Conservation (phyloP, 2,888 invertebrate species). For the Harpalus rufipes region DNA sequence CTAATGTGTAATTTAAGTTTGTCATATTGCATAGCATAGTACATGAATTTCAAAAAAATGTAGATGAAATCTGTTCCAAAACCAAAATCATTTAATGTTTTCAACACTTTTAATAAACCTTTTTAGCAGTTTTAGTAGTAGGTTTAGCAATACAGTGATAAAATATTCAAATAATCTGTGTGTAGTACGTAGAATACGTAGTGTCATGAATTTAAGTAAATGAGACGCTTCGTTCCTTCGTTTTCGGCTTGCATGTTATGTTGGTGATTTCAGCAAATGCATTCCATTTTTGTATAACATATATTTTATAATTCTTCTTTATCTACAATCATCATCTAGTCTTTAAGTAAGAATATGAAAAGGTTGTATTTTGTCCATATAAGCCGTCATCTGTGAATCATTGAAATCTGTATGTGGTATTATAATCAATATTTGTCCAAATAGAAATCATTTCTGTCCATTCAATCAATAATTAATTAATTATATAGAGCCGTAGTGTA, state of each 20-base stretch:
- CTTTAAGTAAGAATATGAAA: slow-evolving; percentile 64
- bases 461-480: slow-evolving; percentile 64
- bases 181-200: slow-evolving; percentile 57
- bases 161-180: slow-evolving; percentile 63
- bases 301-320: slow-evolving; percentile 57
- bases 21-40: slow-evolving; percentile 52
- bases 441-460: slow-evolving; percentile 66
- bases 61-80: slow-evolving; percentile 48
- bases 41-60: slow-evolving; percentile 52
- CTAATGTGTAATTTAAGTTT: slow-evolving; percentile 36
- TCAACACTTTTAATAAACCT: slow-evolving; percentile 61
- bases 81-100: slow-evolving; percentile 55
- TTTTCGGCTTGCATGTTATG: slow-evolving; percentile 45
- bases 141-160: slow-evolving; percentile 63
- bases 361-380: slow-evolving; percentile 67
- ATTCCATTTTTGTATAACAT: slow-evolving; percentile 59
- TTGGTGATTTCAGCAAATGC: slow-evolving; percentile 55
- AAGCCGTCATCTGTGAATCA: slow-evolving; percentile 66
- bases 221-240: slow-evolving; percentile 47
- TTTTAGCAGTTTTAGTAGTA: slow-evolving; percentile 64
- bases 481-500: slow-evolving; percentile 58
- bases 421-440: slow-evolving; percentile 67
- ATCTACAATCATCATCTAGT: slow-evolving; percentile 65
- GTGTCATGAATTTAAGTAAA: slow-evolving; percentile 53
- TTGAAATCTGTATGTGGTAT: slow-evolving; percentile 66